Conservation (phyloP, 2,113 vertebrate genomes). For the Pristiophorus japonicus region DNA sequence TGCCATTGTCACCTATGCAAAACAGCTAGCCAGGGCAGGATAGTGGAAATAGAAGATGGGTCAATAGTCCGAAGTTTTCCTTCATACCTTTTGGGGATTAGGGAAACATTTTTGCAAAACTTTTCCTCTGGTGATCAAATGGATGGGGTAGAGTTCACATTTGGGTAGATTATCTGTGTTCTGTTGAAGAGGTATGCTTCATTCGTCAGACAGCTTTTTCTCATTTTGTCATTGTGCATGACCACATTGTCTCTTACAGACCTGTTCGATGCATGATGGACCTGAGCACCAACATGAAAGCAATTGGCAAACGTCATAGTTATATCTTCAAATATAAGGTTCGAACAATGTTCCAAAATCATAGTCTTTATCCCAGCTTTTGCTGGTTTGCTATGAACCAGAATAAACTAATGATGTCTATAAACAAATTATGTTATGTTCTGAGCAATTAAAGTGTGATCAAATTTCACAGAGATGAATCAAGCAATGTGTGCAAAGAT, state of each 20-base stretch:
- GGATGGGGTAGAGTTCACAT: background rate
- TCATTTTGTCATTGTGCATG: background rate
- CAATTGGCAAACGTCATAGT: slow-evolving; percentile 10
- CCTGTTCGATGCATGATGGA: slow-evolving; percentile 30
- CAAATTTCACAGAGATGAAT: background rate
- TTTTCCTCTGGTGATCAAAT: background rate
- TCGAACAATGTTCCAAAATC: background rate
- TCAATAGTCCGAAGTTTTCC: background rate
- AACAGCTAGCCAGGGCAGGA: background rate
- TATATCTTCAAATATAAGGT: slow-evolving; percentile 28
- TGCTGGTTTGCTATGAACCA: background rate
- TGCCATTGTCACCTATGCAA: background rate
- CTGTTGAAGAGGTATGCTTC: background rate
- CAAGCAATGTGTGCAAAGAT: background rate
- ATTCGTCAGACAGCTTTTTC: background rate
- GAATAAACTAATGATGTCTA: background rate
- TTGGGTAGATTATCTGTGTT: background rate
- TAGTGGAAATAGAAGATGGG: background rate
- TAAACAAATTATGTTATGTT: background rate
- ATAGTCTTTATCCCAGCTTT: background rate
- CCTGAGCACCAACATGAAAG: slow-evolving; percentile 27
- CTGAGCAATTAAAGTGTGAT: background rate
- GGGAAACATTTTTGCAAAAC: background rate
- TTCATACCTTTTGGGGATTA: background rate
- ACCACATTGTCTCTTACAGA: background rate